Percentiles rank a stretch among this genome's conserved stretches.
These are phyloP conservation scores for Neogobius melanostomus DNA, from an alignment of 2,113 vertebrate species.

Conservation along the genomic window DNA sequence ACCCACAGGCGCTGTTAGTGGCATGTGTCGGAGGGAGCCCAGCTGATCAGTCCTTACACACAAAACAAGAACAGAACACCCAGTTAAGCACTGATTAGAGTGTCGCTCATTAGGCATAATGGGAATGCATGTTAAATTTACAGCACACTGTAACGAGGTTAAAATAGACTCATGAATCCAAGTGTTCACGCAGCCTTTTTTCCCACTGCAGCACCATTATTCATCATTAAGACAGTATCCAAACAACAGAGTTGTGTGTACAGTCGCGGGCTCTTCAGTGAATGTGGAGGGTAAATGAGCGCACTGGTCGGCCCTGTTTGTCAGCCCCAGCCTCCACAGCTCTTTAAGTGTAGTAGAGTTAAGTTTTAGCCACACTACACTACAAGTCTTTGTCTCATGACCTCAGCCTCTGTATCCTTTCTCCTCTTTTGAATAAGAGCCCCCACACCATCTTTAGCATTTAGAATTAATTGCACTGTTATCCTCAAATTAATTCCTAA, in stretches of 20 bases:
- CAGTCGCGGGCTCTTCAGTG: conserved; percentile 37
- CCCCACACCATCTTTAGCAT: conserved; percentile 78
- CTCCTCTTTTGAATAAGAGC: conserved; percentile 64
- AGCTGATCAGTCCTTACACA: conserved; percentile 36
- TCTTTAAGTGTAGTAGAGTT: conserved; percentile 39
- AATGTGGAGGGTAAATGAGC: conserved; percentile 41
- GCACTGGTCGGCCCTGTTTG: conserved; percentile 39
- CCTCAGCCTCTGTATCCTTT: conserved; percentile 67
- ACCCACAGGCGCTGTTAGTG: conserved; percentile 39
- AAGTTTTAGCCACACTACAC: conserved; percentile 49
- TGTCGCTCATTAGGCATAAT: conserved; percentile 70
- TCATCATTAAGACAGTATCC: conserved; percentile 59
- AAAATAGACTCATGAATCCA: conserved; percentile 59
- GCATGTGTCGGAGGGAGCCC: conserved; percentile 49
- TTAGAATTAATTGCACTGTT: conserved; percentile 85
- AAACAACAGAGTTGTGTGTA: conserved; percentile 35
- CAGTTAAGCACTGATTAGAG: conserved; percentile 51
- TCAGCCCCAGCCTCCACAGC: conserved; percentile 25
- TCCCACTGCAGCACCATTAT: conserved; percentile 49
- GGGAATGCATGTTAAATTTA: conserved; percentile 62
- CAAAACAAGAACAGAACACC: conserved; percentile 17
- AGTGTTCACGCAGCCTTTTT: conserved; percentile 34
- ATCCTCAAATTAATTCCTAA: conserved; percentile 87
- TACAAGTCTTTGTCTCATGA: conserved; percentile 68
- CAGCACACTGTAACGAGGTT: conserved; percentile 61